phyloP scores from a whole-genome alignment of 2,797 vertebrate species.

The Sebastes steindachneri region DNA sequence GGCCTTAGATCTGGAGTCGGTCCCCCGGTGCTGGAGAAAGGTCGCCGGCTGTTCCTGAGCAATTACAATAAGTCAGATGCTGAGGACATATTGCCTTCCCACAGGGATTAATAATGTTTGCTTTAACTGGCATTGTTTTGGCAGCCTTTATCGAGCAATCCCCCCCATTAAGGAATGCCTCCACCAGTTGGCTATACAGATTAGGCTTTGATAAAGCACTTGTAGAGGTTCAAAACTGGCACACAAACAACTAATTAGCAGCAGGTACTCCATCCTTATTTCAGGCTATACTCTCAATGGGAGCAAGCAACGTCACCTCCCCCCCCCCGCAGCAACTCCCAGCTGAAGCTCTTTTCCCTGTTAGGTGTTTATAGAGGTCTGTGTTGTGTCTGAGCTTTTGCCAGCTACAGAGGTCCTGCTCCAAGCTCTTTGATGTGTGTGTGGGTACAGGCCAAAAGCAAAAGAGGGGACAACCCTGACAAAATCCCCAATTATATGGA shows the following conservation, averaged over 20 bases:
- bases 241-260: constrained; percentile 48
- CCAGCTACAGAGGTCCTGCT: constrained; percentile 35
- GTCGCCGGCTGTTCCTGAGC: constrained; percentile 22
- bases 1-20: background rate
- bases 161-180: constrained; percentile 5
- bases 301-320: constrained; percentile 22
- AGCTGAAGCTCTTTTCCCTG: constrained; percentile 26
- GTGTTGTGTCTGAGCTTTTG: constrained; percentile 26
- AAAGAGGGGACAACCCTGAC: background rate
- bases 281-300: constrained; percentile 24
- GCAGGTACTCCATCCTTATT: constrained; percentile 13
- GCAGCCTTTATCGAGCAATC: background rate
- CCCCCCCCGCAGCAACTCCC: constrained; percentile 8
- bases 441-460: background rate
- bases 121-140: constrained; percentile 11
- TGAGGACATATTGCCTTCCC: background rate
- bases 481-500: background rate
- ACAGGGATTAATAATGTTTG: constrained; percentile 14
- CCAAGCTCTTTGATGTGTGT: constrained; percentile 7
- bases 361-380: constrained; percentile 30
- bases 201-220: constrained; percentile 48
- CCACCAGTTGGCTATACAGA: constrained; percentile 27
- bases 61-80: constrained; percentile 17
- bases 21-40: constrained; percentile 9
- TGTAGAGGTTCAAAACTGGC: constrained; percentile 38